phyloP scores from a whole-genome alignment of 2,797 vertebrate species.

The Carcharodon carcharias region DNA sequence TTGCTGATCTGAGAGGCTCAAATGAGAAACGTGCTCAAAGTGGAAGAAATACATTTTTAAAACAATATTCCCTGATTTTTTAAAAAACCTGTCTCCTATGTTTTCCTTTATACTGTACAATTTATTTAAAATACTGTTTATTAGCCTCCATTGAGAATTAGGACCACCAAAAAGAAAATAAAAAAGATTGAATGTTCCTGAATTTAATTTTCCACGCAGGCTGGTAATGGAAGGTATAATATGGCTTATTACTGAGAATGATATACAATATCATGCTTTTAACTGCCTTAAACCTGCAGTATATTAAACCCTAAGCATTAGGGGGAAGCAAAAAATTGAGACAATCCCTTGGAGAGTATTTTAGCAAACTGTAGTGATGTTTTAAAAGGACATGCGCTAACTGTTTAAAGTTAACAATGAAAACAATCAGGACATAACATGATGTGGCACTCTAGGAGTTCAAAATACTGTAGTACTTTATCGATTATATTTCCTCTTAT shows the following conservation, averaged over 20 bases:
- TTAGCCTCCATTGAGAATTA: neutral
- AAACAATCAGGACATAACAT: slow-evolving; percentile 25
- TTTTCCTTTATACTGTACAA: neutral
- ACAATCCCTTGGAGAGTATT: slow-evolving; percentile 5
- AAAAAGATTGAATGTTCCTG: neutral
- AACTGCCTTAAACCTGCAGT: slow-evolving; percentile 9
- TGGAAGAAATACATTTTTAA: neutral
- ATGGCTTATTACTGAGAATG: neutral
- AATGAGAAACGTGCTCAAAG: neutral
- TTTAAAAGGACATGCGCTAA: slow-evolving; percentile 7
- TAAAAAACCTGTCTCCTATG: neutral
- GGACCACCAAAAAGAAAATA: neutral
- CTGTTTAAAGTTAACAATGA: neutral
- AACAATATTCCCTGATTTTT: neutral
- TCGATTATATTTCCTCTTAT: slow-evolving; percentile 31
- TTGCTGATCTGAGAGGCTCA: neutral
- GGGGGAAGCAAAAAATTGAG: neutral
- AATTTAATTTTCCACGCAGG: neutral
- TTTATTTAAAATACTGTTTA: neutral
- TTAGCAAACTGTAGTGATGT: neutral
- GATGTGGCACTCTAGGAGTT: slow-evolving; percentile 33
- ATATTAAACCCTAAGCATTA: neutral
- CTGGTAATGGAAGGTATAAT: neutral
- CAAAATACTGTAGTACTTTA: neutral
- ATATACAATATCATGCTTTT: neutral